Conservation (phyloP, 2,797 vertebrate genomes). For the Neosilurus hyrtlii region DNA sequence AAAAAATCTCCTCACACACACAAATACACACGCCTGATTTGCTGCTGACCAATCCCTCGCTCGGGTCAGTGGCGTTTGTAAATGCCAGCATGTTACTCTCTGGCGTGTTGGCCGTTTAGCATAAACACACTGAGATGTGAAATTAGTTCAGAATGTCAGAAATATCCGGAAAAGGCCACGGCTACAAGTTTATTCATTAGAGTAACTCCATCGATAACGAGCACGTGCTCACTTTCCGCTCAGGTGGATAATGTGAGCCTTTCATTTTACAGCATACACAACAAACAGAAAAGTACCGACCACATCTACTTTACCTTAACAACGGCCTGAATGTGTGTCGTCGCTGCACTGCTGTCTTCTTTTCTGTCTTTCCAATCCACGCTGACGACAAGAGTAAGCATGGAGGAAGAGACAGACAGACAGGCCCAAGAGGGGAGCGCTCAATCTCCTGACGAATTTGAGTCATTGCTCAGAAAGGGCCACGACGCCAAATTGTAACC, state of each 20-base stretch:
- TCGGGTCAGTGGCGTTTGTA: conserved; percentile 69
- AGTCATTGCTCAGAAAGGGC: too few species aligned
- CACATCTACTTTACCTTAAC: conserved; percentile 40
- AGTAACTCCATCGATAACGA: conserved; percentile 70
- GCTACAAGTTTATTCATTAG: conserved; percentile 69
- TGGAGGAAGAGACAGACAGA: conserved; percentile 55
- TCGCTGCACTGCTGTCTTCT: conserved; percentile 39
- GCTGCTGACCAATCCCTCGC: conserved; percentile 11
- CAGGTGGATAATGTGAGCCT: background rate
- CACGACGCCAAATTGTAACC: background rate
- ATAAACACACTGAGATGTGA: conserved; percentile 78
- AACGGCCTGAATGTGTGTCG: background rate
- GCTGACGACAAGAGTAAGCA: conserved; percentile 30
- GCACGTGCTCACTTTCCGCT: conserved; percentile 33
- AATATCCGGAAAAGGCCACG: conserved; percentile 74
- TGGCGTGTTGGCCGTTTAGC: conserved; percentile 70
- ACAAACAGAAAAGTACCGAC: conserved; percentile 2
- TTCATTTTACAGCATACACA: background rate
- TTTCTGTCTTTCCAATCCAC: conserved; percentile 34
- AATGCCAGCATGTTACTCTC: conserved; percentile 79
- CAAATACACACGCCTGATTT: conserved; percentile 61
- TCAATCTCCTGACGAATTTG: background rate
- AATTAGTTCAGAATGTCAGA: conserved; percentile 81
- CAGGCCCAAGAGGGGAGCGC: conserved; percentile 46
- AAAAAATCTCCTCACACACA: conserved; percentile 62